Evolutionary conservation across 2,888 invertebrate species (phyloP).

Genomic region (Drosophila mercatorum): DNA sequence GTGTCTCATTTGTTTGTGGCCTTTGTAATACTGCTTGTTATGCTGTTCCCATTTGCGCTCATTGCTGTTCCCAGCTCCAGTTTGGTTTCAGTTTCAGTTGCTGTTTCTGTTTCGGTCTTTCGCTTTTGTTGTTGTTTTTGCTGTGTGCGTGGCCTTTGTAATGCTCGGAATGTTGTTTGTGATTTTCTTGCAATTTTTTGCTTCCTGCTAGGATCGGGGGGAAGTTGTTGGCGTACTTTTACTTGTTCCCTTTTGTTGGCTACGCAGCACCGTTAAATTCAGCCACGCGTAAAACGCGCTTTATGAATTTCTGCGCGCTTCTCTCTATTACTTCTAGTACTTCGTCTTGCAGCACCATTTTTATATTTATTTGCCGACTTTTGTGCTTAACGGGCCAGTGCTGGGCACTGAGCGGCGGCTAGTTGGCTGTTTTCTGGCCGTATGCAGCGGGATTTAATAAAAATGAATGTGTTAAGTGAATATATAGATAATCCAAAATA

Average conservation of each 20-base stretch:
- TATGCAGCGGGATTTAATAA: not conserved
- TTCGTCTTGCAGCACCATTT: conserved; percentile 30
- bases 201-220: not conserved
- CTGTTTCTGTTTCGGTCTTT: not conserved
- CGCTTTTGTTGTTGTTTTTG: conserved; percentile 20
- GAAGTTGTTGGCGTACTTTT: conserved; percentile 15
- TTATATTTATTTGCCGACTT: conserved; percentile 32
- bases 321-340: conserved; percentile 62
- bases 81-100: not conserved
- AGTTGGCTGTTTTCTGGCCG: not conserved
- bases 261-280: conserved; percentile 52
- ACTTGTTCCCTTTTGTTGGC: conserved; percentile 25
- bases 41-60: conserved; percentile 1
- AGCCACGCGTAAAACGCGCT: conserved; percentile 69
- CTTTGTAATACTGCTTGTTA: conserved; percentile 1
- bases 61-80: conserved; percentile 4
- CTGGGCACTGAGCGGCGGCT: not conserved
- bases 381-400: conserved; percentile 24
- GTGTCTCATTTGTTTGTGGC: not conserved
- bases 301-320: conserved; percentile 64
- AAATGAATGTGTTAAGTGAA: not conserved
- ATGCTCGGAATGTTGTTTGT: conserved; percentile 71
- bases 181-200: conserved; percentile 51
- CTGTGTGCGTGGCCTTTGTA: conserved; percentile 37
- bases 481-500: not conserved